Base-by-base conservation (phyloP, 2,113 vertebrate genomes). In the Bos indicus region DNA sequence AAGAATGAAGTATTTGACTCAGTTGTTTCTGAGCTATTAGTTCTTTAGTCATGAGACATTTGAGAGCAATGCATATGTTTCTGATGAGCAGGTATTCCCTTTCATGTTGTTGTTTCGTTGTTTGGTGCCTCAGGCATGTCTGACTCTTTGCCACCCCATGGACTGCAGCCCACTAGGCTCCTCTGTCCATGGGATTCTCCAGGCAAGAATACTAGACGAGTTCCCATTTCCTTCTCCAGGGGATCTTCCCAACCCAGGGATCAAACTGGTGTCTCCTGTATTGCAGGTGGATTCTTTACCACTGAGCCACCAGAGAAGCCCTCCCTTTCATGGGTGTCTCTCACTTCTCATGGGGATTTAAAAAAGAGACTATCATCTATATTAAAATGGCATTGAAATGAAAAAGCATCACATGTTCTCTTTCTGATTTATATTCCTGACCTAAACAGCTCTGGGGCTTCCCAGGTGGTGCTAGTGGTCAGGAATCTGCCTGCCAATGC, bases 11-110 rank as follows among this genome's bases (percentile, higher is more conserved):
- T 2, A 25, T 51, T 71, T 92, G 62, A 19, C 52, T 40, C 43
- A 7, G 33, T 94, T 95, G 36, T 90, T 94, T 95, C 40, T 88
- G 52, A 21, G 57, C 59, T 74, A 36, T 52, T 51, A 57, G 21
- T 83, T 95, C 12, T 74, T 8, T 4, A 36, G 9, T 40, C 52
- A 48, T 48, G 28, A 83, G 57, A 26, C 54, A 12, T 15, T 86
- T n/a, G 48, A 7, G 19, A n/a, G 7, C 2, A 51, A 30, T 48
- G 13, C 3, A 1, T 11, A 13, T 28, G 4, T 67, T n/a, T 40
- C 46, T 78, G 26, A 78, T 11, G 10, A 46, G 15, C 12, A 51
- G 4, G 26, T 5, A 17, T 46, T 43, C 11, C 33, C 14, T 82
- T 48, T 36, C 3, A 0, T 26, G 12, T 13, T 21, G 4, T 21